phyloP scores from a whole-genome alignment of 1,140 invertebrate species.

The Euschistus heros region DNA sequence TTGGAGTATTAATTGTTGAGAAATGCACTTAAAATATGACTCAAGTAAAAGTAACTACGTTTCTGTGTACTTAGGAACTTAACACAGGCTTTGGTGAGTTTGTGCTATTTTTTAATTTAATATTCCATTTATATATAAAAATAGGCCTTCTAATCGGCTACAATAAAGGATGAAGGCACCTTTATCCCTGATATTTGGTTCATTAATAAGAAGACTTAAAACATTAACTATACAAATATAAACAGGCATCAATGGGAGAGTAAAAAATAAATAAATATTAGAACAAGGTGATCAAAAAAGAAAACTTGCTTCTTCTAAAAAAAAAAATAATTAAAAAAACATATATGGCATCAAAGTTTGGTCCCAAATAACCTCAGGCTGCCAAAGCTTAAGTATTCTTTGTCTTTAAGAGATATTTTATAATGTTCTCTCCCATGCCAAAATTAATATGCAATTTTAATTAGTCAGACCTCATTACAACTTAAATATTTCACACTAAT shows the following conservation, averaged over 20 bases:
- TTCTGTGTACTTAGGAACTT: constrained; percentile 18
- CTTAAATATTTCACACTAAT: too few relatives aligned
- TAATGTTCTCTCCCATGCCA: neutral
- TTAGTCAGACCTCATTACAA: too few relatives aligned
- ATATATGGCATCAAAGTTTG: constrained; percentile 10
- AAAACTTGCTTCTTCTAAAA: neutral
- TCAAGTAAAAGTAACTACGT: neutral
- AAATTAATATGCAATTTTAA: neutral
- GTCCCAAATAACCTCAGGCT: neutral
- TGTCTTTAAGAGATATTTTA: neutral
- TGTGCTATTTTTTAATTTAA: constrained; percentile 8
- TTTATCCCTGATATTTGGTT: constrained; percentile 16
- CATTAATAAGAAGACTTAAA: constrained; percentile 9
- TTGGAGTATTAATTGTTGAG: constrained; percentile 15
- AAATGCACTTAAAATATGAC: constrained; percentile 6
- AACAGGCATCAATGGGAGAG: constrained; percentile 1
- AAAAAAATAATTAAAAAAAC: neutral
- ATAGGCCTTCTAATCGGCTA: neutral
- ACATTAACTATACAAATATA: neutral
- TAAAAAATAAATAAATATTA: neutral
- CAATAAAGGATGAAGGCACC: constrained; percentile 10
- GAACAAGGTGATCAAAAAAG: neutral
- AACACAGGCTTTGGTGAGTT: constrained; percentile 16
- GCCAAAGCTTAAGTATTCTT: too few relatives aligned
- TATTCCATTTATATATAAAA: constrained; percentile 2